phyloP scores from a whole-genome alignment of 2,113 vertebrate species.

The Pipa parva region DNA sequence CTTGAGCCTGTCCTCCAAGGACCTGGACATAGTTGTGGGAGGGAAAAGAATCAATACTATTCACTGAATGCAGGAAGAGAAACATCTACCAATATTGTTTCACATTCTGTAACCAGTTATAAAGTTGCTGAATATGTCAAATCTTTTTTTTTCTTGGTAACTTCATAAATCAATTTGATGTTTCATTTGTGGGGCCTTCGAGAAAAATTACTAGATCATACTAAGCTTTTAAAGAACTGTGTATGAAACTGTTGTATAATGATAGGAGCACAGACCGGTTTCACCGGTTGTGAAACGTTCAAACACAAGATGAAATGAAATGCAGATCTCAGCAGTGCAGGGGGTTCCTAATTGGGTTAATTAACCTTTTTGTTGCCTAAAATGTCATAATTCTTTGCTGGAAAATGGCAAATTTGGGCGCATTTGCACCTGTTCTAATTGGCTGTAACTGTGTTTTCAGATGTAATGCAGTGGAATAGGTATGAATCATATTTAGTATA shows the following conservation, averaged over 20 bases:
- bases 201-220: not conserved
- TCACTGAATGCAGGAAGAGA: not conserved
- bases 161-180: not conserved
- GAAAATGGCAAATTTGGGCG: too few species aligned
- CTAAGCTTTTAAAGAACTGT: not conserved
- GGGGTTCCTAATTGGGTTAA: too few species aligned
- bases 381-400: too few species aligned
- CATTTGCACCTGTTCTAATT: too few species aligned
- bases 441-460: too few species aligned
- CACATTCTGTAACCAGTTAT: conserved; percentile 1
- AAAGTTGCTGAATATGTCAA: not conserved
- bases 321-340: too few species aligned
- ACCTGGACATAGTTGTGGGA: conserved; percentile 10
- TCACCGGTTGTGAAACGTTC: too few species aligned
- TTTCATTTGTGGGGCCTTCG: not conserved
- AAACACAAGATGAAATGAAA: too few species aligned
- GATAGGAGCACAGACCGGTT: too few species aligned
- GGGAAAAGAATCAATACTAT: conserved; percentile 1
- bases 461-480: too few species aligned
- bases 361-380: too few species aligned
- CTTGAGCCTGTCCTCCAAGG: conserved; percentile 3
- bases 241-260: not conserved
- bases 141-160: not conserved
- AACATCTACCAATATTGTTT: not conserved
- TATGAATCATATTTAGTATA: too few species aligned